Evolutionary conservation across 1,140 invertebrate genomes (phyloP), one percentile per base, ranked within the genome.

Genomic region (Kradibia gibbosae): DNA sequence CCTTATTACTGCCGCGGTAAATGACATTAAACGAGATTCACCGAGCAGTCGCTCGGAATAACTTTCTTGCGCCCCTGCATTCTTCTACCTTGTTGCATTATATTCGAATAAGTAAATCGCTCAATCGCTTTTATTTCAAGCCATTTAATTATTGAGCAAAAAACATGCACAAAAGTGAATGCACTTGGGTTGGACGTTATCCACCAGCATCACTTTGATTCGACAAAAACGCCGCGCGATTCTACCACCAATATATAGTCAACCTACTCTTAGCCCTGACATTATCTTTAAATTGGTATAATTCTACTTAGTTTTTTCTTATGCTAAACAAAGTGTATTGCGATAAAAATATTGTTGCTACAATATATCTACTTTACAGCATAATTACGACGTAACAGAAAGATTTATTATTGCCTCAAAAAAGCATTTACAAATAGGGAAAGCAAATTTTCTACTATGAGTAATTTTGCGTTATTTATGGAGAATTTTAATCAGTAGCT

Each of bases 221-320:
- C 0, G 34, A 3, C 70, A 48, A 28, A 71, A 48, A 31, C 42
- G 25, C 22, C 15, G 10, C 67, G 22, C 7, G 42, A 10, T 22
- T 39, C 31, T 10, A 53, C 76, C 45, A 48, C 48, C 10, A 55
- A 34, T 50, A 39, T 48, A 73, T 22, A 20, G 50, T 3, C 20
- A 53, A 8, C 50, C 7, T 48, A 10, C 45, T 48, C 45, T 48
- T 17, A n/a, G 48, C 42, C 22, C 42, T 2, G 15, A 13, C 22
- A 73, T 76, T 62, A 76, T 17, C 39, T 62, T n/a, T 22, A 42
- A 76, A 76, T 76, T 45, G 22, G 36, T 62, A 57, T 39, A 62
- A 62, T 78, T 67, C 42, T 67, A 78, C 22, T 55, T n/a, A 10
- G 50, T 13, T 53, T n/a, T n/a, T n/a, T n/a, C n/a, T n/a, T n/a